Conservation (phyloP, 2,113 vertebrate species). For the Apistogramma diplotaenia region DNA sequence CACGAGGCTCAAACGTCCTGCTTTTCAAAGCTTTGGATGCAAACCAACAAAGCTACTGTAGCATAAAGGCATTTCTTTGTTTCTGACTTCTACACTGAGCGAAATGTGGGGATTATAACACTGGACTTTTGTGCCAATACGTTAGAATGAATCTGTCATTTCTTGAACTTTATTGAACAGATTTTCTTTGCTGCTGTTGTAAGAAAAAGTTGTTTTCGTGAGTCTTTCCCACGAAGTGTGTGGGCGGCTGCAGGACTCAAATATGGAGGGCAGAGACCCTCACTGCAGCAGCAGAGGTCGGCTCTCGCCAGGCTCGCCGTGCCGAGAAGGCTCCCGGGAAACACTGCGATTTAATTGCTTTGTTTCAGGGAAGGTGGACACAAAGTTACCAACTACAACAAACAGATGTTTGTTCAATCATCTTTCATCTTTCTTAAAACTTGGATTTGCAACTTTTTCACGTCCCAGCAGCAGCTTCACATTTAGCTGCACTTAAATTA, state of each 20-base stretch:
- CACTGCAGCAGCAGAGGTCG: conserved; percentile 45
- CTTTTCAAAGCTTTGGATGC: not conserved
- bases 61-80: not conserved
- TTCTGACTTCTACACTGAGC: not conserved
- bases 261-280: conserved; percentile 22
- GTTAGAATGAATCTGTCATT: not conserved
- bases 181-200: not conserved
- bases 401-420: not conserved
- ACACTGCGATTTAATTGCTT: too few species aligned
- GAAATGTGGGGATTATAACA: not conserved
- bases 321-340: conserved; percentile 36
- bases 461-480: not conserved
- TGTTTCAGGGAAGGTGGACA: rapidly evolving
- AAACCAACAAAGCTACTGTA: not conserved
- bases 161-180: not conserved
- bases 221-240: not conserved
- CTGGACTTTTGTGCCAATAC: not conserved
- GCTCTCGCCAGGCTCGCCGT: conserved; percentile 7
- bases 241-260: not conserved
- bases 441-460: not conserved
- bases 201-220: not conserved
- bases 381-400: rapidly evolving
- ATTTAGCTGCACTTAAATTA: rapidly evolving
- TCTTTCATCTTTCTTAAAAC: not conserved
- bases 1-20: not conserved